Percentiles rank a stretch among this genome's conserved stretches.
These are phyloP conservation scores for Protodeltote pygarga DNA, from an alignment of 2,888 invertebrate genomes.

Conservation along the genomic window DNA sequence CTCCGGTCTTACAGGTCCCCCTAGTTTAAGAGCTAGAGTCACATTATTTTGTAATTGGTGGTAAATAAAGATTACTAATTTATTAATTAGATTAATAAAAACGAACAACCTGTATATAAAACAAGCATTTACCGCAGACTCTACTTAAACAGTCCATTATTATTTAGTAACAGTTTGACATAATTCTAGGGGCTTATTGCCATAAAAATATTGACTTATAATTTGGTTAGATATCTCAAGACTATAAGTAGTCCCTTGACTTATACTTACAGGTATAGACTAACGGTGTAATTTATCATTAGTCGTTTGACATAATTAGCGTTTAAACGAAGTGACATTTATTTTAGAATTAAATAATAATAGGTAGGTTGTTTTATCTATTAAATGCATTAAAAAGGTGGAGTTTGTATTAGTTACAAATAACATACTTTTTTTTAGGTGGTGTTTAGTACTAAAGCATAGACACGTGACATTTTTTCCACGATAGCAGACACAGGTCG, in stretches of 20 bases:
- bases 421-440: conserved; percentile 19
- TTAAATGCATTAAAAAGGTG: too few relatives aligned
- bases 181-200: conserved; percentile 25
- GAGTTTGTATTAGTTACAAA: too few relatives aligned
- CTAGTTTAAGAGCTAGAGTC: too few relatives aligned
- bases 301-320: conserved; percentile 6
- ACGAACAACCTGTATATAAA: conserved; percentile 4
- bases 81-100: not conserved
- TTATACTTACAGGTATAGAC: conserved; percentile 36
- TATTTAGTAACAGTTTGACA: conserved; percentile 15
- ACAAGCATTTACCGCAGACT: conserved; percentile 16
- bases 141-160: conserved; percentile 10
- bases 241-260: conserved; percentile 6
- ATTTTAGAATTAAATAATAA: too few relatives aligned
- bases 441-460: conserved; percentile 1
- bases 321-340: not conserved
- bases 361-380: too few relatives aligned
- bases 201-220: conserved; percentile 14
- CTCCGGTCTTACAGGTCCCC: too few relatives aligned
- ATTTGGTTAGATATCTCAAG: not conserved
- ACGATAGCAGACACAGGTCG: conserved; percentile 40
- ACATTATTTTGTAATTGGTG: too few relatives aligned
- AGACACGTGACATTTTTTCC: conserved; percentile 45
- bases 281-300: conserved; percentile 8
- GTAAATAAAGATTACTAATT: too few relatives aligned